Percentiles rank a stretch among this genome's conserved stretches.
Evolutionary conservation across 2,888 invertebrate genomes (phyloP).

Genomic region (Andrena chrysosceles): DNA sequence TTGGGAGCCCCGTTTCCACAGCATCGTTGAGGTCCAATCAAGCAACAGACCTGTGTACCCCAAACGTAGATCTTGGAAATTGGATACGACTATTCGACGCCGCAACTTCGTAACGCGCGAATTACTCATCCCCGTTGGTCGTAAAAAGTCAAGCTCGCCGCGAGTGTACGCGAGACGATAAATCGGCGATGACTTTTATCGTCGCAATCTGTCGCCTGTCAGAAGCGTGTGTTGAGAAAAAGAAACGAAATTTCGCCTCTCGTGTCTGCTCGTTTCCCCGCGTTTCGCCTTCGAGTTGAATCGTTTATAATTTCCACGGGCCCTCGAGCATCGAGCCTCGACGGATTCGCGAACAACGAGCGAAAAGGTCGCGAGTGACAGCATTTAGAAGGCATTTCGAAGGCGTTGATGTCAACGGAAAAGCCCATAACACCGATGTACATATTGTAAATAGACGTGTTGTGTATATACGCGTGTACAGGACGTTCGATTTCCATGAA

Average conservation of each 20-base stretch:
- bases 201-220: background rate
- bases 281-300: background rate
- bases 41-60: background rate
- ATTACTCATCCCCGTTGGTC: background rate
- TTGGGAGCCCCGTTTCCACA: too few relatives aligned
- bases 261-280: conserved; percentile 2
- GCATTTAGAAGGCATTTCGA: conserved; percentile 54
- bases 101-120: conserved; percentile 2
- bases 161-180: conserved; percentile 18
- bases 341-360: background rate
- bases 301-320: background rate
- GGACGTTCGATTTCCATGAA: conserved; percentile 52
- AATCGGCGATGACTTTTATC: conserved; percentile 24
- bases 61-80: background rate
- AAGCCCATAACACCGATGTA: conserved; percentile 70
- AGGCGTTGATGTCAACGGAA: conserved; percentile 64
- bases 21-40: background rate
- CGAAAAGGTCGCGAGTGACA: background rate
- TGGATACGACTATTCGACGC: background rate
- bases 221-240: background rate
- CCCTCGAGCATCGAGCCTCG: background rate
- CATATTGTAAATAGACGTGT: conserved; percentile 79
- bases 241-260: background rate
- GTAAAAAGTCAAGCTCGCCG: background rate
- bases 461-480: conserved; percentile 72